Conservation (phyloP, 2,113 vertebrate species). For the Chaenogobius annularis region DNA sequence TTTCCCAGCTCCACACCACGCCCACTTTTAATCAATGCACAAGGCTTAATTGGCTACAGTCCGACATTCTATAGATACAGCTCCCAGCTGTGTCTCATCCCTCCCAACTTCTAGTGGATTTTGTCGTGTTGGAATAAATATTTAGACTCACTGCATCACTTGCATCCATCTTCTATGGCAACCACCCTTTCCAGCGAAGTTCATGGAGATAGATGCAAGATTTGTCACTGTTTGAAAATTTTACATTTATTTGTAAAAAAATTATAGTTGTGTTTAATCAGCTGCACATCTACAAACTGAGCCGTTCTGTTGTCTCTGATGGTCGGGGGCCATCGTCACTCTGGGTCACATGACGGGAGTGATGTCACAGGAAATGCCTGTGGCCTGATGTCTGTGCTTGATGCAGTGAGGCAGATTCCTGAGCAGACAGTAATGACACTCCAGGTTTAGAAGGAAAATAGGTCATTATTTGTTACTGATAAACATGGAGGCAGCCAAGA, state of each 20-base stretch:
- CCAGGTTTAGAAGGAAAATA: constrained; percentile 17
- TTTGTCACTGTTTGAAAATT: not conserved
- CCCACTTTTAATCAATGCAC: not conserved
- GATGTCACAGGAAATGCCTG: constrained; percentile 73
- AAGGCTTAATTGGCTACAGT: too few relatives aligned
- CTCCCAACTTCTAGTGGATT: not conserved
- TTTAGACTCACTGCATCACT: constrained; percentile 33
- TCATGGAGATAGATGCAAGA: not conserved
- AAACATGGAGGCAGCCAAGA: constrained; percentile 3
- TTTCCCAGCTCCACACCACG: not conserved
- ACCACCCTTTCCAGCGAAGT: not conserved
- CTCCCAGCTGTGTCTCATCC: constrained; percentile 15
- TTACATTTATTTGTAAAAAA: not conserved
- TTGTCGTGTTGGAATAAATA: not conserved
- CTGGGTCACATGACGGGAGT: constrained; percentile 55
- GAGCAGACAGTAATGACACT: constrained; percentile 45
- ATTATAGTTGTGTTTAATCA: not conserved
- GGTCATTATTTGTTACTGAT: constrained; percentile 2
- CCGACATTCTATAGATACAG: not conserved
- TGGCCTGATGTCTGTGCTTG: constrained; percentile 58
- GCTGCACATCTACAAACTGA: not conserved
- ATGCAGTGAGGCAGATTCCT: constrained; percentile 43
- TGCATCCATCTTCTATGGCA: not conserved
- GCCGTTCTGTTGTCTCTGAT: constrained; percentile 21
- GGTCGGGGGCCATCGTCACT: constrained; percentile 4